Base-by-base conservation (phyloP, 2,797 vertebrate genomes). In the Syngnathus acus region DNA sequence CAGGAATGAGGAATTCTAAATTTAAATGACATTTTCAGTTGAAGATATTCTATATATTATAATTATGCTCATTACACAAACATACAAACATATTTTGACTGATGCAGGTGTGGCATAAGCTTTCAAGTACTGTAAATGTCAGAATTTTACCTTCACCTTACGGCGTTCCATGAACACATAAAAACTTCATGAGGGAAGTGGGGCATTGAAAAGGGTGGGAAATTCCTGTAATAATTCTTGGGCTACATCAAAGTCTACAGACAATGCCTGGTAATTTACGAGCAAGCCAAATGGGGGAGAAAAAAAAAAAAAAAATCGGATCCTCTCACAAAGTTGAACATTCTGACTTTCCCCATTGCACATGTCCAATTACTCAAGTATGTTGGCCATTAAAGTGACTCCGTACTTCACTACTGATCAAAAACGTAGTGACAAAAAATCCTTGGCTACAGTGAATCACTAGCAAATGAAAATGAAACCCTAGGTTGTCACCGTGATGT, bases 401-500 rank as follows among this genome's bases (percentile, higher is more conserved):
- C 14, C 32, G 23, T 37, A 40, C n/a, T 59, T 10, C 57, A 59
- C 17, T 39, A 4, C 37, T 40, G 16, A 57, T 8, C 17, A 62
- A 62, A 43, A 1, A 62, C 47, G 61, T 5, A 51, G 9, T 19
- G n/a, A 51, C 6, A 21, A 32, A 17, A 62, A 21, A 43, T 23
- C 11, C 21, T 17, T 16, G 6, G 21, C 21, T 7, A 21, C 23
- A 4, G 5, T 50, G 37, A 65, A 19, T 59, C 48, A 14, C 21
- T 21, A 51, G 51, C 14, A 60, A 26, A 40, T 38, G 53, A 50
- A 61, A 72, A 61, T 21, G 17, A 66, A 62, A 57, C 43, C 5
- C 37, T 43, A 61, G 39, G 70, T 64, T 62, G 70, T 69, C 54
- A 55, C 67, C 65, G 71, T 73, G 45, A 72, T 37, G 61, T 64